Evolutionary conservation across 2,113 vertebrate genomes (phyloP), one percentile per base, ranked within the genome.

Genomic region (Actinemys pallida): DNA sequence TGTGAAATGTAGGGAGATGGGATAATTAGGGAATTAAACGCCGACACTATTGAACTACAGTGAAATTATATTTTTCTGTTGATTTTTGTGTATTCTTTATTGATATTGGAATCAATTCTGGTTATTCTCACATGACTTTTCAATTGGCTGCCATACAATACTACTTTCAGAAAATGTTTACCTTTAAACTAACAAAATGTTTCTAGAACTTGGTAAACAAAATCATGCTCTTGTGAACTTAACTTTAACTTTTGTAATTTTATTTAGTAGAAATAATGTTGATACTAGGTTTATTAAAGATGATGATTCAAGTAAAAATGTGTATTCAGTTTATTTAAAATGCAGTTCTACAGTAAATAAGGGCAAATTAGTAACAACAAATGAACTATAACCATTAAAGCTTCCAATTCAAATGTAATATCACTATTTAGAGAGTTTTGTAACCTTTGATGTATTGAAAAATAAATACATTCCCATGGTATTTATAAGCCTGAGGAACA

Each of bases 371-470:
- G 2, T 19, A 27, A 3, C 80, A 94, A 19, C 47, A 82, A 90
- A 47, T 59, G 27, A 62, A 62, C 29, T 62, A 31, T 87, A 25
- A 87, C 16, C 75, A 35, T 52, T 81, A 90, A 92, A 89, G 47
- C 22, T 79, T 90, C 50, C 69, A 86, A 9, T 82, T 92, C 19
- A 81, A 8, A 42, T 9, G 20, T 8, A 86, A 5, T 82, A 24
- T 57, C 27, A 14, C 59, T 47, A 75, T 0, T 0, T n/a, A 16
- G 29, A 47, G 5, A 17, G 2, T 50, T 69, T 75, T 82, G 17
- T 50, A 50, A 9, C 75, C 1, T 83, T 81, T 82, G 75, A 4
- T 62, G 57, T 29, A 31, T 6, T 6, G 57, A 27, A 62, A 62
- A 62, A 62, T 62, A 31, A 14, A 31, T 29, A 62, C 57, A 31